A percentile compares a stretch with the other conserved stretches of the same genome.
Evolutionary conservation across 2,888 invertebrate species (phyloP).

Genomic region (Coelopa pilipes): DNA sequence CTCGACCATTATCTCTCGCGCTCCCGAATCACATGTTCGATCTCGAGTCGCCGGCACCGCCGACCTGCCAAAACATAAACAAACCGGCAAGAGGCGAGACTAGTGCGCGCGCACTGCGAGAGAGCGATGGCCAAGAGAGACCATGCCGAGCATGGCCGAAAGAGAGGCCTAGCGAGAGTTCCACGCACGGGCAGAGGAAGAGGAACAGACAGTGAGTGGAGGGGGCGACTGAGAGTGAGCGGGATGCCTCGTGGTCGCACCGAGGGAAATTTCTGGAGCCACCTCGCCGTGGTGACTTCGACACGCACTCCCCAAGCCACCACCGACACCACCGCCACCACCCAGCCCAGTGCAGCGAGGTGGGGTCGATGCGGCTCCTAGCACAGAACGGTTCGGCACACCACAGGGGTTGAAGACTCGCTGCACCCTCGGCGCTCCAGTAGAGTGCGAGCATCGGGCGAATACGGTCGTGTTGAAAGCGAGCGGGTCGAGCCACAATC

Average conservation of each 20-base stretch:
- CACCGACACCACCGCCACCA: too few relatives aligned
- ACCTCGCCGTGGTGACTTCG: too few relatives aligned
- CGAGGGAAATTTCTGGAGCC: too few relatives aligned
- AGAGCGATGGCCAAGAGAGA: background rate
- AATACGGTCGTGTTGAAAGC: slow-evolving; percentile 64
- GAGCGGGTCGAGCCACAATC: slow-evolving; percentile 41
- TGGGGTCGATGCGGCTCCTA: background rate
- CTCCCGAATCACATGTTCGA: slow-evolving; percentile 21
- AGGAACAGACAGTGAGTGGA: too few relatives aligned
- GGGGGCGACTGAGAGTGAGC: too few relatives aligned
- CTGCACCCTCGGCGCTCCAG: slow-evolving; percentile 63
- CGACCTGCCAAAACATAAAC: slow-evolving; percentile 57
- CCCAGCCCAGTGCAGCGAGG: too few relatives aligned
- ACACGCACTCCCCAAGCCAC: too few relatives aligned
- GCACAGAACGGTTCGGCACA: slow-evolving; percentile 10
- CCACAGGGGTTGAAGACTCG: slow-evolving; percentile 51
- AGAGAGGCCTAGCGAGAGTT: too few relatives aligned
- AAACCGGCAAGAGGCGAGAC: slow-evolving; percentile 55
- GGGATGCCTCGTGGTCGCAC: too few relatives aligned
- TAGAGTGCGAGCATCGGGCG: slow-evolving; percentile 67
- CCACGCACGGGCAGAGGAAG: too few relatives aligned
- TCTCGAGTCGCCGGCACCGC: slow-evolving; percentile 47
- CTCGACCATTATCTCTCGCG: slow-evolving; percentile 5
- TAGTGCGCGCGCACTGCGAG: too few relatives aligned
- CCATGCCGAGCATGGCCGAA: too few relatives aligned